A percentile compares a stretch with the other conserved stretches of the same genome.
Evolutionary conservation across 2,888 invertebrate species (phyloP).

Genomic region (Augochlorella aurata): DNA sequence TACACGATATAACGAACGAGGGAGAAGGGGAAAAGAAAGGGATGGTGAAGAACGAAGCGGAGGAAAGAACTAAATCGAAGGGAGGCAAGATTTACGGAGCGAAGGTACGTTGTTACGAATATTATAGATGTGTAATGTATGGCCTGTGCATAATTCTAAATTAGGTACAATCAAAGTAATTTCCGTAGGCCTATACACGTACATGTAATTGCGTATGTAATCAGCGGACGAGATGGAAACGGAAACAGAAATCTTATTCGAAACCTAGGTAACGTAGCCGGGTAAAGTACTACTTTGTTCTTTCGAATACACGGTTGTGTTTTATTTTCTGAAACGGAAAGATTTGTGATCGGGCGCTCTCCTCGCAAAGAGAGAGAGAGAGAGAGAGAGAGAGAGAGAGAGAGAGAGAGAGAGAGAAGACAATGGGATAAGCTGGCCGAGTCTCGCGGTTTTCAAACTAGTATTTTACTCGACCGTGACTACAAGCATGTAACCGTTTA

Average conservation of each 20-base stretch:
- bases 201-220: constrained; percentile 41
- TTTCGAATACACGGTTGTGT: not conserved
- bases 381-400: not conserved
- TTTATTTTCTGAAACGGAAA: not conserved
- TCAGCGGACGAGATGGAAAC: constrained; percentile 13
- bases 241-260: constrained; percentile 12
- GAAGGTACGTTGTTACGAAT: constrained; percentile 44
- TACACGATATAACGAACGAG: constrained; percentile 1
- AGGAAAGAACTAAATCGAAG: not conserved
- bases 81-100: not conserved
- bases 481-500: constrained; percentile 47
- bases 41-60: not conserved
- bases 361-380: not conserved
- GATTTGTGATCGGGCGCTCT: not conserved
- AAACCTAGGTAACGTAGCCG: constrained; percentile 37
- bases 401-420: not conserved
- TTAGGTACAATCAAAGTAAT: constrained; percentile 67
- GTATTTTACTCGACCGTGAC: constrained; percentile 58
- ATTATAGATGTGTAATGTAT: constrained; percentile 62
- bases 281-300: constrained; percentile 56
- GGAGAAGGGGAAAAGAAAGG: not conserved
- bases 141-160: constrained; percentile 72
- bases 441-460: constrained; percentile 44
- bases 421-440: no score
- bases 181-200: constrained; percentile 60